phyloP scores from a whole-genome alignment of 1,140 invertebrate genomes.

The Drosophila bipectinata region DNA sequence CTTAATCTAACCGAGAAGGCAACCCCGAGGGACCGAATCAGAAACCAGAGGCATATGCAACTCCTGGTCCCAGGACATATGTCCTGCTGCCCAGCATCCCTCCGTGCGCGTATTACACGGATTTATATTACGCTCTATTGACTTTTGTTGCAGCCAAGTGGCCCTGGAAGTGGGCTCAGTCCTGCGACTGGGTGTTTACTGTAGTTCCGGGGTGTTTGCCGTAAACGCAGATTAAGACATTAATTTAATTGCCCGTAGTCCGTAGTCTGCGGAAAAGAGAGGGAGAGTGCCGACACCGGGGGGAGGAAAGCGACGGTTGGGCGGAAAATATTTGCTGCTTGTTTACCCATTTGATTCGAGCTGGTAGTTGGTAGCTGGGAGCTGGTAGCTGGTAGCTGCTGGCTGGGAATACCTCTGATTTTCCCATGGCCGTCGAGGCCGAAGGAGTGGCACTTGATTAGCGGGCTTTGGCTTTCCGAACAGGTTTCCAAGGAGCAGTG shows the following conservation, averaged over 20 bases:
- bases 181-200: conserved; percentile 33
- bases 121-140: conserved; percentile 83
- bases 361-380: conserved; percentile 7
- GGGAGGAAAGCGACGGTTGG: conserved; percentile 6
- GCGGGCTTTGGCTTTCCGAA: conserved; percentile 22
- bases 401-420: conserved; percentile 44
- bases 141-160: conserved; percentile 77
- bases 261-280: background rate
- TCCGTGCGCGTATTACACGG: conserved; percentile 63
- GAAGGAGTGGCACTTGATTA: conserved; percentile 58
- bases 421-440: conserved; percentile 58
- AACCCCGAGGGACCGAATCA: conserved; percentile 68
- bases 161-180: conserved; percentile 63
- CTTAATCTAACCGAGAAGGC: conserved; percentile 82
- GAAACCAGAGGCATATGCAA: conserved; percentile 49
- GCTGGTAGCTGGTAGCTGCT: background rate
- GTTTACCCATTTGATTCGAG: conserved; percentile 65
- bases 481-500: conserved; percentile 47
- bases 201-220: conserved; percentile 73
- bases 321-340: conserved; percentile 29
- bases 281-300: background rate
- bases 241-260: conserved; percentile 75
- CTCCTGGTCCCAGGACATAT: conserved; percentile 66
- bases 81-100: conserved; percentile 35
- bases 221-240: conserved; percentile 81